Conservation (phyloP, 1,140 invertebrate genomes). For the Atta texana region DNA sequence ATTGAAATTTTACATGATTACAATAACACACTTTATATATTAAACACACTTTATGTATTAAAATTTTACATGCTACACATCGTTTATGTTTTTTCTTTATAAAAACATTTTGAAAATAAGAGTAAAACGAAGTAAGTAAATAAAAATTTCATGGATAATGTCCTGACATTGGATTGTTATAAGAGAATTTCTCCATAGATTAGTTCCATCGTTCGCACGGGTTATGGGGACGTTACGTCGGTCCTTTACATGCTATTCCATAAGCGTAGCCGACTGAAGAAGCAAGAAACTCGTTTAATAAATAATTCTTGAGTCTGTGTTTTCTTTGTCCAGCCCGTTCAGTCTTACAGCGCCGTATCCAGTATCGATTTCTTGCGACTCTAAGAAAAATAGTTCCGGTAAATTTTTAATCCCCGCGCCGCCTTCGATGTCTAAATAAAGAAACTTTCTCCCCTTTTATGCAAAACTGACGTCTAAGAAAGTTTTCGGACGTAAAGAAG, state of each 20-base stretch:
- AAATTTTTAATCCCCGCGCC: conserved; percentile 67
- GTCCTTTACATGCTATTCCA: conserved; percentile 42
- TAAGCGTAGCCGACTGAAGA: conserved; percentile 27
- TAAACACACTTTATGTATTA: background rate
- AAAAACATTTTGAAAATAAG: background rate
- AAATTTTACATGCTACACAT: background rate
- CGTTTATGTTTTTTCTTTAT: background rate
- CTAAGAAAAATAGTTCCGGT: conserved; percentile 56
- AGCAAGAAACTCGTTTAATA: conserved; percentile 49
- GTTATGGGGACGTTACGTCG: conserved; percentile 47
- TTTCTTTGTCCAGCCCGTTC: conserved; percentile 19
- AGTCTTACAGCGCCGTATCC: conserved; percentile 29
- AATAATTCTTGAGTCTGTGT: conserved; percentile 51
- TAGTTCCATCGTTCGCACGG: conserved; percentile 50
- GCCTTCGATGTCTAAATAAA: conserved; percentile 70
- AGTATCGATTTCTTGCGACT: conserved; percentile 50
- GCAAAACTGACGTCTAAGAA: conserved; percentile 65
- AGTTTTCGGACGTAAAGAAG: conserved; percentile 70
- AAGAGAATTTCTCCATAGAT: conserved; percentile 55
- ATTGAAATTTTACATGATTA: background rate
- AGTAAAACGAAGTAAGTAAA: background rate
- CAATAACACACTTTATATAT: background rate
- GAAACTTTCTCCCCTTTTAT: conserved; percentile 66
- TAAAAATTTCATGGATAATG: conserved; percentile 11
- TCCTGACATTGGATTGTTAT: conserved; percentile 23